phyloP scores from a whole-genome alignment of 30 jellyfish, hydroid and myxozoan species.

The Turritopsis dohrnii region DNA sequence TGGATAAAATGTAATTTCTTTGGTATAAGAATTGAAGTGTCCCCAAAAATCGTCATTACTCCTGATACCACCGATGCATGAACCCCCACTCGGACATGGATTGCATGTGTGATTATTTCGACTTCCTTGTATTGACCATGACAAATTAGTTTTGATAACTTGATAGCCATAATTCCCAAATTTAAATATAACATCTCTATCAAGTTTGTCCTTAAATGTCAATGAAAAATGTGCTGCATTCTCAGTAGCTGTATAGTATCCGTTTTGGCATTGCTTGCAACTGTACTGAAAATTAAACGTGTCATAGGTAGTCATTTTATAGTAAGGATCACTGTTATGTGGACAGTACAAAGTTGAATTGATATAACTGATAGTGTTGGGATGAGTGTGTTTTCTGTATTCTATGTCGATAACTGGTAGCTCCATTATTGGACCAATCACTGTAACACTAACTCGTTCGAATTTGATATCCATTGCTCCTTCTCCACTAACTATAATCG shows the following conservation, averaged over 20 bases:
- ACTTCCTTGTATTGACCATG: too few relatives aligned
- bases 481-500: neutral
- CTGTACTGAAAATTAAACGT: neutral
- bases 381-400: neutral
- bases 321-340: neutral
- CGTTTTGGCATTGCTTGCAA: neutral
- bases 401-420: neutral
- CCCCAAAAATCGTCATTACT: constrained; percentile 9
- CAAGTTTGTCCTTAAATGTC: neutral
- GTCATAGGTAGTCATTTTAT: neutral
- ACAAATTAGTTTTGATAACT: too few relatives aligned
- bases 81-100: neutral
- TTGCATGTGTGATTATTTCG: neutral
- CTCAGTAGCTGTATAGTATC: neutral
- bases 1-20: neutral
- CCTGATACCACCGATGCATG: neutral
- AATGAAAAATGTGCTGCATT: neutral
- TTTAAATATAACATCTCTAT: too few relatives aligned
- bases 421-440: neutral
- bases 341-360: neutral
- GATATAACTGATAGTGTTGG: neutral
- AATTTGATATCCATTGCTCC: neutral
- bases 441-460: neutral
- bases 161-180: too few relatives aligned
- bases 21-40: neutral